These are phyloP conservation scores for Indicator indicator DNA, from an alignment of 2,113 vertebrate species.

Conservation along the genomic window DNA sequence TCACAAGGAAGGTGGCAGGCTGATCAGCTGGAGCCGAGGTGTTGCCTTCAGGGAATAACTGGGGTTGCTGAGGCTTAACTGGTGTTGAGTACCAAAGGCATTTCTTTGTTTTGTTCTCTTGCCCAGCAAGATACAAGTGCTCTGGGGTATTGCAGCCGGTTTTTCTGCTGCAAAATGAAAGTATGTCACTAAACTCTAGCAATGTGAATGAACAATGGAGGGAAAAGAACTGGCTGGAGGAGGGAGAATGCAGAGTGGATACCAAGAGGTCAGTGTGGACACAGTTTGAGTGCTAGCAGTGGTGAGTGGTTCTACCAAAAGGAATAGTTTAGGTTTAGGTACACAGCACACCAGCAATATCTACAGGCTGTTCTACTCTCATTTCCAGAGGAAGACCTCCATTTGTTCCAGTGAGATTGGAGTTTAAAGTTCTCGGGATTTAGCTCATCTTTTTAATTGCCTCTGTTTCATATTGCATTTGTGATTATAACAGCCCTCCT, in stretches of 20 bases:
- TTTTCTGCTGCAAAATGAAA: background rate
- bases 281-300: background rate
- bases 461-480: slow-evolving; percentile 17
- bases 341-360: background rate
- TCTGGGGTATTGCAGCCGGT: background rate
- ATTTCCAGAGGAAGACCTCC: background rate
- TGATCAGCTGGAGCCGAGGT: background rate
- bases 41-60: background rate
- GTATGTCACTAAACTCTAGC: background rate
- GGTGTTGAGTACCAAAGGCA: accelerated
- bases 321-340: background rate
- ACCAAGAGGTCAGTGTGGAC: background rate
- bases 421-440: background rate
- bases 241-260: background rate
- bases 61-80: background rate
- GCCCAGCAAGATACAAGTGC: background rate
- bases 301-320: background rate
- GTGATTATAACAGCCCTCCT: background rate
- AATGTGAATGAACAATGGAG: accelerated
- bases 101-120: background rate
- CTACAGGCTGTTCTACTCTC: background rate
- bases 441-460: slow-evolving; percentile 28
- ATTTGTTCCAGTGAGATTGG: background rate
- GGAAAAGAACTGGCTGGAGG: background rate
- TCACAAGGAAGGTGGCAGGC: background rate